These are phyloP conservation scores for Gymnocheta viridis DNA, from an alignment of 2,888 invertebrate species.

Conservation along the genomic window DNA sequence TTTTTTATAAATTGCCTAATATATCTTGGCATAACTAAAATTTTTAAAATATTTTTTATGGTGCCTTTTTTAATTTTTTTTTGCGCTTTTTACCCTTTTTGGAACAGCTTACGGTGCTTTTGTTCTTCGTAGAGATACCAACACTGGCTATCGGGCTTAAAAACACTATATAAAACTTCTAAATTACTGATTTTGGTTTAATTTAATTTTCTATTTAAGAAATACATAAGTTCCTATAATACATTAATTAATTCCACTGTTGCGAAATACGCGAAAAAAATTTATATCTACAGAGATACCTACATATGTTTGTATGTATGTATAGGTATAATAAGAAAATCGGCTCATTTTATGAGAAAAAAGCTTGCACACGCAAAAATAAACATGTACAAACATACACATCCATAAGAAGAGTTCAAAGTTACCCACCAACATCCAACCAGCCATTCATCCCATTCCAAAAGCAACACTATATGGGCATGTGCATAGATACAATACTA, in stretches of 20 bases:
- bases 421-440: constrained; percentile 53
- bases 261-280: background rate
- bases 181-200: background rate
- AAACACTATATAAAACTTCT: background rate
- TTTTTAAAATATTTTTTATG: too few relatives aligned
- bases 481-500: background rate
- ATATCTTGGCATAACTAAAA: too few relatives aligned
- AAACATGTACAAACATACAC: background rate
- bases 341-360: constrained; percentile 48
- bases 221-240: background rate
- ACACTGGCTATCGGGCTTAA: background rate
- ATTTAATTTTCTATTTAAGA: background rate
- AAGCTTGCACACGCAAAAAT: constrained; percentile 15
- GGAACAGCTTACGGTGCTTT: too few relatives aligned
- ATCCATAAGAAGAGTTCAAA: constrained; percentile 56
- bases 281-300: background rate
- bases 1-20: too few relatives aligned
- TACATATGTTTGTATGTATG: background rate
- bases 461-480: background rate
- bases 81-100: too few relatives aligned
- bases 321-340: constrained; percentile 20
- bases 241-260: background rate
- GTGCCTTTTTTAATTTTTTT: too few relatives aligned
- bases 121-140: too few relatives aligned
- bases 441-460: constrained; percentile 15